These are phyloP conservation scores for Scomber scombrus DNA, from an alignment of 2,113 vertebrate genomes.

Conservation along the genomic window DNA sequence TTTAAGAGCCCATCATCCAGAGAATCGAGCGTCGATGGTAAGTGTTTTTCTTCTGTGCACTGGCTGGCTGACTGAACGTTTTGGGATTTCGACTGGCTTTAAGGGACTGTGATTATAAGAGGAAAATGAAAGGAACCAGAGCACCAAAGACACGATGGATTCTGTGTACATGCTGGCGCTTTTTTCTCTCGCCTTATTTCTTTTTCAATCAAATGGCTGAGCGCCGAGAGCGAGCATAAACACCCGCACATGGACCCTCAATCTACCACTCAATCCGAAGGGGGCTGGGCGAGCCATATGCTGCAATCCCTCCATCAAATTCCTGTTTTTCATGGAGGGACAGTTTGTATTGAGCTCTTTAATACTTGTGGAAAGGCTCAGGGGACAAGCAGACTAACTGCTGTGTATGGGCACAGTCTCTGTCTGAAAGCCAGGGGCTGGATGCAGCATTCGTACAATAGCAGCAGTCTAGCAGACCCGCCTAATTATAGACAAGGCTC, in stretches of 20 bases:
- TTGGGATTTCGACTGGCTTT: neutral
- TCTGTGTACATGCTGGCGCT: neutral
- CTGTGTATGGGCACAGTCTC: constrained; percentile 15
- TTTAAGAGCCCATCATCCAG: constrained; percentile 37
- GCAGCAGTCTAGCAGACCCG: neutral
- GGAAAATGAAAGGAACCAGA: neutral
- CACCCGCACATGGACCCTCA: neutral
- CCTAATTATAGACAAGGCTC: constrained; percentile 34
- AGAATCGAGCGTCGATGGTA: constrained; percentile 1
- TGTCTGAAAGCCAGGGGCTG: neutral
- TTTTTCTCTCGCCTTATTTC: neutral
- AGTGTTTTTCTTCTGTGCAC: constrained; percentile 19
- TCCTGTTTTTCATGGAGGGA: constrained; percentile 29
- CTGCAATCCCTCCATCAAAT: constrained; percentile 37
- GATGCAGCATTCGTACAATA: constrained; percentile 34
- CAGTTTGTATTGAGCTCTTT: constrained; percentile 51
- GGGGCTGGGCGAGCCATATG: constrained; percentile 42
- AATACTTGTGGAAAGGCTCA: constrained; percentile 29
- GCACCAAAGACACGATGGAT: neutral
- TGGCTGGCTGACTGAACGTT: neutral
- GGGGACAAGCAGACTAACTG: constrained; percentile 39
- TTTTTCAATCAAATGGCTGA: neutral
- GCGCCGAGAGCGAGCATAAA: constrained; percentile 13
- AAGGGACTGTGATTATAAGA: neutral
- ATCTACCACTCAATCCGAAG: constrained; percentile 19